Evolutionary conservation across 2,888 invertebrate genomes (phyloP), one percentile per base, ranked within the genome.

Genomic region (Dusona sp.): DNA sequence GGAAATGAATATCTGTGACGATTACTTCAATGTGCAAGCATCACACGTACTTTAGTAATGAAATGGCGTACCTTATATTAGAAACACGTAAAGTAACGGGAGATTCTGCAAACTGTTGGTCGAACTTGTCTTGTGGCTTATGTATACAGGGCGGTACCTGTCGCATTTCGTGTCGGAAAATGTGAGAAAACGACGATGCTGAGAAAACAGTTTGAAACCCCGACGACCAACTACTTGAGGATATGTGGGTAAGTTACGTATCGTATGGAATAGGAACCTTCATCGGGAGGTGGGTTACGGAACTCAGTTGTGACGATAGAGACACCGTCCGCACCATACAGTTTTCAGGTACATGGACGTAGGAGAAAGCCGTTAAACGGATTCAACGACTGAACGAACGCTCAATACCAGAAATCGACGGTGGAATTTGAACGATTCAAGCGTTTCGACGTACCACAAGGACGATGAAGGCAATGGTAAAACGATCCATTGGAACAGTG

Each of bases 371-470:
- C 88, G 89, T 91, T 92, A 91, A 92, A 91, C 89, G 89, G 91
- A 90, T 89, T 91, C 90, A 89, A 84, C 89, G 90, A 88, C 87
- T 87, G 87, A 89, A 90, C 90, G 89, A 90, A 88, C 88, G 90
- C 89, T 91, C 92, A 92, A 93, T 93, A 92, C 90, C 89, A 90
- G 90, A 92, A 91, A 92, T 92, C 90, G 91, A 89, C 90, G 88
- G 86, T 89, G 90, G 90, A 91, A 92, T 92, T 90, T 74, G 64
- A 87, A 85, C 83, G 83, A 81, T 79, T 81, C 74, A 61, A 83
- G 86, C 75, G 68, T 84, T 79, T 79, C 70, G 82, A 64, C 48
- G 64, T 45, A 77, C 67, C 73, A 65, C 65, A 68, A 83, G 73
- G 82, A 81, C 54, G 83, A 61, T 77, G 84, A 67, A 68, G 68